phyloP scores from a whole-genome alignment of 2,888 invertebrate species.

The Andrena hattorfiana region DNA sequence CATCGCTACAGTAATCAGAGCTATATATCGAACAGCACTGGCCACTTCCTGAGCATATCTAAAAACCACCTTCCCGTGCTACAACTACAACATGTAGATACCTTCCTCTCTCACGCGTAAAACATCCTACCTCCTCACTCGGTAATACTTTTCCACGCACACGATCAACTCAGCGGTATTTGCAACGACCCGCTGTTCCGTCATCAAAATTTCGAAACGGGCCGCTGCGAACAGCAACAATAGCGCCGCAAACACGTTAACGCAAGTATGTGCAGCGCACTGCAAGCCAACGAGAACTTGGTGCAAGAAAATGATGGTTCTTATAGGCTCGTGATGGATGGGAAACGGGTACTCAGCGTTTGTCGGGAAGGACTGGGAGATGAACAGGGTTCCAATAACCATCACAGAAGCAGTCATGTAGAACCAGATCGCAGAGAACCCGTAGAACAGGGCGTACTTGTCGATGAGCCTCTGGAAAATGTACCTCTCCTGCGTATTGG shows the following conservation, averaged over 20 bases:
- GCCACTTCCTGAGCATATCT: conserved; percentile 48
- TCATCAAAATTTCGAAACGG: conserved; percentile 72
- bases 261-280: conserved; percentile 64
- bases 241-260: conserved; percentile 70
- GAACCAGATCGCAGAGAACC: conserved; percentile 48
- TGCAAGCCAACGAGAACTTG: conserved; percentile 73
- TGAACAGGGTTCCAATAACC: conserved; percentile 68
- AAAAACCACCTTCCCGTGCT: background rate
- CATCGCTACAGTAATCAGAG: conserved; percentile 24
- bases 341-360: conserved; percentile 14
- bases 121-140: conserved; percentile 65
- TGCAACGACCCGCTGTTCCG: conserved; percentile 48
- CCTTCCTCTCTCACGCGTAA: background rate
- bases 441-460: conserved; percentile 69
- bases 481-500: conserved; percentile 58
- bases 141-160: conserved; percentile 72
- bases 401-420: conserved; percentile 62
- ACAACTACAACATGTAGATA: background rate
- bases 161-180: conserved; percentile 49
- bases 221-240: conserved; percentile 76
- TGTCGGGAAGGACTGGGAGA: conserved; percentile 69
- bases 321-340: background rate
- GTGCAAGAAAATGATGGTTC: conserved; percentile 6
- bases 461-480: conserved; percentile 74
- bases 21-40: conserved; percentile 13